Evolutionary conservation across 2,113 vertebrate genomes (phyloP).

Genomic region (Otolemur garnettii): DNA sequence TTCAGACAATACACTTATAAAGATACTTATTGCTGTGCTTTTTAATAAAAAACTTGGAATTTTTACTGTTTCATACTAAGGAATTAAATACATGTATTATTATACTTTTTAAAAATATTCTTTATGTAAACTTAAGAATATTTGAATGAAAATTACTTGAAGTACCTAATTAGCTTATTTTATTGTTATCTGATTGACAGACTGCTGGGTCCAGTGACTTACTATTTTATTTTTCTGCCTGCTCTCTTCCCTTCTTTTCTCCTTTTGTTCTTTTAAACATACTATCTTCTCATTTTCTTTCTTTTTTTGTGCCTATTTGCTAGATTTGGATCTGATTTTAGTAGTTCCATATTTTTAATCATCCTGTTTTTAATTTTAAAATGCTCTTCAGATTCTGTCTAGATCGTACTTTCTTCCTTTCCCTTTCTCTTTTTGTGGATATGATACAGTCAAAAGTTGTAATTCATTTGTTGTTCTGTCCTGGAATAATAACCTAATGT

Average conservation of each 20-base stretch:
- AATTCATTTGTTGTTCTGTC: not conserved
- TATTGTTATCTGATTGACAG: not conserved
- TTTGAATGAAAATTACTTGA: slow-evolving; percentile 41
- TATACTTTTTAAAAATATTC: not conserved
- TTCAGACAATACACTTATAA: not conserved
- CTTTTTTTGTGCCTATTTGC: not conserved
- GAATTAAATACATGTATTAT: not conserved
- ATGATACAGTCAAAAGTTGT: not conserved
- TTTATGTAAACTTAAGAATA: not conserved
- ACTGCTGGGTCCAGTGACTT: not conserved
- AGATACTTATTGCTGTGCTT: not conserved
- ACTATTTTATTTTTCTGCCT: not conserved
- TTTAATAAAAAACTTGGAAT: not conserved
- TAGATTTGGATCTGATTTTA: not conserved
- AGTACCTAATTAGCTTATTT: not conserved
- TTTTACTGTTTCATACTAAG: not conserved
- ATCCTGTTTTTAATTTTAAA: slow-evolving; percentile 37
- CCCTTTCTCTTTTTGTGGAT: slow-evolving; percentile 3
- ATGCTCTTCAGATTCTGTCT: slow-evolving; percentile 17
- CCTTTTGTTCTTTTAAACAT: slow-evolving; percentile 27
- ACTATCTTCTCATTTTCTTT: not conserved
- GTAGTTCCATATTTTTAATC: not conserved
- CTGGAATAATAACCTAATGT: not conserved
- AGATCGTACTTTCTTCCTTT: slow-evolving; percentile 34
- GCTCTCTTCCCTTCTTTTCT: not conserved